Conservation (phyloP, 92 coral and sea anemone species). For the Parazoanthus atlanticus region DNA sequence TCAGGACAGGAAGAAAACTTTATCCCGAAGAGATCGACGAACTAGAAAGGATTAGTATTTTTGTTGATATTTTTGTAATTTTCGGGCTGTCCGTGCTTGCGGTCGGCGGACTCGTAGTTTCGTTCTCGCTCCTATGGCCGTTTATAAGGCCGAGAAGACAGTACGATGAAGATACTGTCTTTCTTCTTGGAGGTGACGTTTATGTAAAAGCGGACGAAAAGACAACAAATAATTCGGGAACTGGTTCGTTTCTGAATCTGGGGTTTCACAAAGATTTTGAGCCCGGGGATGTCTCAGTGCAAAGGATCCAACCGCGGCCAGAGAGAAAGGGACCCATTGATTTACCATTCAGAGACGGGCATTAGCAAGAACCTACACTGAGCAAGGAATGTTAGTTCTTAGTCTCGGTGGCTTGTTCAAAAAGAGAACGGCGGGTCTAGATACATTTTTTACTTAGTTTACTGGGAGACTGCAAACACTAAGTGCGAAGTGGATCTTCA, state of each 20-base stretch:
- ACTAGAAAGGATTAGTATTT: conserved; percentile 48
- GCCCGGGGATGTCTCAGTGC: conserved; percentile 70
- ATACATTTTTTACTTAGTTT: too few relatives aligned
- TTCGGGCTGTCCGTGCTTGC: conserved; percentile 79
- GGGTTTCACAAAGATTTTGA: conserved; percentile 80
- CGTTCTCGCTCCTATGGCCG: conserved; percentile 83
- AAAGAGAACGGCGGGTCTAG: too few relatives aligned
- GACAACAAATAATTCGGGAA: conserved; percentile 39
- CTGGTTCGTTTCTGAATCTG: conserved; percentile 51
- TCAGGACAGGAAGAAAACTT: conserved; percentile 34
- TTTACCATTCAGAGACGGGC: conserved; percentile 3
- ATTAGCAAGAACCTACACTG: neutral
- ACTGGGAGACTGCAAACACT: too few relatives aligned
- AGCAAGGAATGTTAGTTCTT: neutral
- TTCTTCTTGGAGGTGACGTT: conserved; percentile 76
- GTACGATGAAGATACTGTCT: conserved; percentile 56
- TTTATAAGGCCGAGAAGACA: conserved; percentile 54
- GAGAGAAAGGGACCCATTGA: conserved; percentile 69
- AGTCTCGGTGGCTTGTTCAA: neutral
- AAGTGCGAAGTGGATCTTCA: too few relatives aligned
- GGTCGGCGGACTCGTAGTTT: conserved; percentile 78
- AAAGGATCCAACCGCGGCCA: conserved; percentile 73
- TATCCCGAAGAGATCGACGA: conserved; percentile 55
- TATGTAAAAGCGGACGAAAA: conserved; percentile 80
- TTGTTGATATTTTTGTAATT: conserved; percentile 75